Percentiles rank a stretch among this genome's conserved stretches.
These are phyloP conservation scores for Adelges cooleyi DNA, from an alignment of 1,140 invertebrate species.

Conservation along the genomic window DNA sequence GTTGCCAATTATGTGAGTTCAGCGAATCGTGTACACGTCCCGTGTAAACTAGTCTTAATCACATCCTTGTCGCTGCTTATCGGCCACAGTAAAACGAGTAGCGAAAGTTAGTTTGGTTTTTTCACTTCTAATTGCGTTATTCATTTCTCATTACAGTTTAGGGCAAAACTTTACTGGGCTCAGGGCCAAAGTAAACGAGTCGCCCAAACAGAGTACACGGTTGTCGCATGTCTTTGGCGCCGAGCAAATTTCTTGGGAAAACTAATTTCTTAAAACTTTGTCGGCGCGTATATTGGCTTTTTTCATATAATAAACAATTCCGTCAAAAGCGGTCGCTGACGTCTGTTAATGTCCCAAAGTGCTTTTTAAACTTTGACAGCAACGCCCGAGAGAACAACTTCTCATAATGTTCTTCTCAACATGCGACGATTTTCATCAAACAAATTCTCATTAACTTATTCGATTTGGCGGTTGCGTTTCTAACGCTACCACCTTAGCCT, in stretches of 20 bases:
- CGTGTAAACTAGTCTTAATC: background rate
- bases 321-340: constrained; percentile 3
- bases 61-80: background rate
- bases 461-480: background rate
- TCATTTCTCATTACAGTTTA: constrained; percentile 20
- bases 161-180: constrained; percentile 18
- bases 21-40: background rate
- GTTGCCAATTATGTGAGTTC: background rate
- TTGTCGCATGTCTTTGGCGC: background rate
- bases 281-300: constrained; percentile 4
- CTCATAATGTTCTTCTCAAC: background rate
- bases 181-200: constrained; percentile 8
- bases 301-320: constrained; percentile 5
- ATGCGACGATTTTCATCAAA: background rate
- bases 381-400: background rate
- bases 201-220: background rate
- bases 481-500: background rate
- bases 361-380: background rate
- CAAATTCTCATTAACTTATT: too few relatives aligned
- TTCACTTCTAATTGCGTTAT: constrained; percentile 23
- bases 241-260: background rate
- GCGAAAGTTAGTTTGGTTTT: constrained; percentile 25
- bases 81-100: constrained; percentile 5
- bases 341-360: constrained; percentile 9
- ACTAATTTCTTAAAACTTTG: constrained; percentile 27